Conservation (phyloP, 1,140 invertebrate genomes). For the Charaxes varanes region DNA sequence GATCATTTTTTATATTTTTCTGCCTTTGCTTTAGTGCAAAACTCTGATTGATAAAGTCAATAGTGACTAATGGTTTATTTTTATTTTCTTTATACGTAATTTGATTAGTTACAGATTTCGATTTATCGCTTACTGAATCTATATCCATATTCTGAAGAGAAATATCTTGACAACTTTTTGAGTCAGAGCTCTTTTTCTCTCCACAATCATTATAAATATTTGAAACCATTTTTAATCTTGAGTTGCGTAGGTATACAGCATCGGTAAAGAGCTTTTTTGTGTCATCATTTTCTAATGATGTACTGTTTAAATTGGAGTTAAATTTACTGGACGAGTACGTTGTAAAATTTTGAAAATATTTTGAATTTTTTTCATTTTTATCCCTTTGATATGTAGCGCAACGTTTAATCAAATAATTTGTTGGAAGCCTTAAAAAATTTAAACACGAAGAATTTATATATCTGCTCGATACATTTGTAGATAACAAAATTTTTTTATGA, state of each 20-base stretch:
- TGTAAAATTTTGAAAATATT: no score
- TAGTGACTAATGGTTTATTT: slow-evolving; percentile 13
- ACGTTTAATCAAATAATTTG: slow-evolving; percentile 33
- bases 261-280: neutral
- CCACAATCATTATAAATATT: slow-evolving; percentile 3
- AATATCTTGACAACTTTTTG: no score
- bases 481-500: slow-evolving; percentile 29
- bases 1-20: neutral
- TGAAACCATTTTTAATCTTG: neutral
- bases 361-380: slow-evolving; percentile 10
- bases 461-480: slow-evolving; percentile 24
- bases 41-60: slow-evolving; percentile 22
- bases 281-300: neutral
- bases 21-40: slow-evolving; percentile 1
- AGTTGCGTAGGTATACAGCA: neutral
- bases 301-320: neutral
- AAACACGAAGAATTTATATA: slow-evolving; percentile 31
- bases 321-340: no score
- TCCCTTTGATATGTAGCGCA: slow-evolving; percentile 27
- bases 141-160: no score
- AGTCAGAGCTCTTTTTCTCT: neutral
- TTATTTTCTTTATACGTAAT: slow-evolving; percentile 9
- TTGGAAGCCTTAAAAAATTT: slow-evolving; percentile 37
- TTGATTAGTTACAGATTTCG: neutral
- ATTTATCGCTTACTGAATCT: neutral